phyloP scores from a whole-genome alignment of 2,797 vertebrate genomes.

The Cynopterus sphinx region DNA sequence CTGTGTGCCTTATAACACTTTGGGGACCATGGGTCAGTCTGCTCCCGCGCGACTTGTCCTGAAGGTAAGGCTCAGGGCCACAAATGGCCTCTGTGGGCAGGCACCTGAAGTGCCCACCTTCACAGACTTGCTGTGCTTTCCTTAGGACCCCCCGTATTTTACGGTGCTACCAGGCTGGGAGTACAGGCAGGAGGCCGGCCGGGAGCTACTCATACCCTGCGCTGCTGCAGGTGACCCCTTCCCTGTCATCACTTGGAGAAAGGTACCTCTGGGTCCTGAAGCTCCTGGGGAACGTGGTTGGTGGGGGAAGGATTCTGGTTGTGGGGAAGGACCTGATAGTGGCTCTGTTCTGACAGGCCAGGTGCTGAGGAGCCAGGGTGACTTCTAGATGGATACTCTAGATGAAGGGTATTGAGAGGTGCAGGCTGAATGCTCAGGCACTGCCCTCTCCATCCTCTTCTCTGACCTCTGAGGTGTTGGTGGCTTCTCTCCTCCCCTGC shows the following conservation, averaged over 20 bases:
- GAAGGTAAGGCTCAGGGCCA: constrained; percentile 89
- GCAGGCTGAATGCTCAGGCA: rapidly evolving
- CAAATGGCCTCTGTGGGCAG: rapidly evolving
- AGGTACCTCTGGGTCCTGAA: constrained; percentile 89
- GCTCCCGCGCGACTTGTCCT: constrained; percentile 98
- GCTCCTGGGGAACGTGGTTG: background rate
- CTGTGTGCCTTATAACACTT: constrained; percentile 99
- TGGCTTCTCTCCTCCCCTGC: background rate
- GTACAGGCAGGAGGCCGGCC: constrained; percentile 98
- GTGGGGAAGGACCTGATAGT: background rate
- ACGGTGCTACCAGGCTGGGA: constrained; percentile 99
- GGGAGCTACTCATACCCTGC: constrained; percentile 98
- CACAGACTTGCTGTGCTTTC: background rate
- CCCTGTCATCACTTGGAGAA: constrained; percentile 98
- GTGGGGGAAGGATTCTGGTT: background rate
- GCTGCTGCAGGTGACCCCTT: constrained; percentile 99
- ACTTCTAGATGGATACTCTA: background rate
- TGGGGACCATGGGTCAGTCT: constrained; percentile 99
- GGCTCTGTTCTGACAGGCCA: background rate
- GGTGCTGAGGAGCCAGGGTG: rapidly evolving
- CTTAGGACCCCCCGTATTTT: constrained; percentile 99
- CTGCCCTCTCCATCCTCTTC: background rate
- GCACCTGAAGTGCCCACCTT: rapidly evolving
- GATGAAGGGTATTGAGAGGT: background rate
- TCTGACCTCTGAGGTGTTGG: background rate